Conservation (phyloP, 2,797 vertebrate genomes). For the Buphagus erythrorhynchus region DNA sequence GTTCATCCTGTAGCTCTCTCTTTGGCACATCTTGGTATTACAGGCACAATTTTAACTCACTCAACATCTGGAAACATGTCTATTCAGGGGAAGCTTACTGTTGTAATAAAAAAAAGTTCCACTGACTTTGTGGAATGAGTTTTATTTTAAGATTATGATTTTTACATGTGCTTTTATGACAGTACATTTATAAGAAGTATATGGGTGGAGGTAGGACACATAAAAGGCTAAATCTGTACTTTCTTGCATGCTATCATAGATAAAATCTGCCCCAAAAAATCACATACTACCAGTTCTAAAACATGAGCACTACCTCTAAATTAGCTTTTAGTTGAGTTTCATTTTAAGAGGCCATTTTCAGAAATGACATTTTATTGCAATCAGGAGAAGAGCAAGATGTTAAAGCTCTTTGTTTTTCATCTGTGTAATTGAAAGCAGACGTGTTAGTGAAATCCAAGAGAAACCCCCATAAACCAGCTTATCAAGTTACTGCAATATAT, state of each 20-base stretch:
- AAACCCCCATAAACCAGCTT: slow-evolving; percentile 25
- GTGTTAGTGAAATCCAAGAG: slow-evolving; percentile 14
- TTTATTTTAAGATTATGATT: slow-evolving; percentile 65
- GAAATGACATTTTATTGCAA: not conserved
- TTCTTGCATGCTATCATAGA: not conserved
- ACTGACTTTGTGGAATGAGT: slow-evolving; percentile 50
- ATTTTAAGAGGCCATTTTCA: not conserved
- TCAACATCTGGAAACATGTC: slow-evolving; percentile 60
- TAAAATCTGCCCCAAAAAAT: not conserved
- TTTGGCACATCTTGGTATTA: slow-evolving; percentile 24
- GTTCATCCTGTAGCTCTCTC: not conserved
- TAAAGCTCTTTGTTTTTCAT: slow-evolving; percentile 38
- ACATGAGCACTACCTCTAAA: not conserved
- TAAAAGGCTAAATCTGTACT: not conserved
- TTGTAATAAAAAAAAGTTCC: slow-evolving; percentile 58
- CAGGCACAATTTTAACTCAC: slow-evolving; percentile 18
- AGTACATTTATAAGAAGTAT: slow-evolving; percentile 9
- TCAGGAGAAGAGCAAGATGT: slow-evolving; percentile 25
- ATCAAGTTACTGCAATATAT: slow-evolving; percentile 31
- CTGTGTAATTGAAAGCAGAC: slow-evolving; percentile 59
- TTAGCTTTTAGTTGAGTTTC: not conserved
- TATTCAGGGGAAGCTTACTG: slow-evolving; percentile 15
- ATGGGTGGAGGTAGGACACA: not conserved
- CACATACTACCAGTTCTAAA: not conserved
- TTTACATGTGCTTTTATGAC: slow-evolving; percentile 42